Percentiles rank a stretch among this genome's conserved stretches.
Evolutionary conservation across 1,140 invertebrate genomes (phyloP).

Genomic region (Maconellicoccus hirsutus): DNA sequence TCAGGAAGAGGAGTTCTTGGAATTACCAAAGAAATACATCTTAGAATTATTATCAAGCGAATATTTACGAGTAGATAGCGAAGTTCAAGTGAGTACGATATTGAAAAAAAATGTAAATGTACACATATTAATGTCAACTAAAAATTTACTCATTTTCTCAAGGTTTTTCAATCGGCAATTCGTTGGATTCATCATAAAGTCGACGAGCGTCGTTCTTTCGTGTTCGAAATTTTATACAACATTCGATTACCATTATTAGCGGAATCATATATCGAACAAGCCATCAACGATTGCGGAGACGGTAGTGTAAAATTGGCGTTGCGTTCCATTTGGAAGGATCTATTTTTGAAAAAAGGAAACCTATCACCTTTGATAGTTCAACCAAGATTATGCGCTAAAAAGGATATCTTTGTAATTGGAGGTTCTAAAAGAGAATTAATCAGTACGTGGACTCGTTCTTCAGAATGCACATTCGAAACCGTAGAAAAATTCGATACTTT

Average conservation of each 20-base stretch:
- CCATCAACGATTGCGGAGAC: slow-evolving; percentile 68
- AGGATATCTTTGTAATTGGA: slow-evolving; percentile 80
- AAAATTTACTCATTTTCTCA: slow-evolving; percentile 32
- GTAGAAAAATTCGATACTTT: slow-evolving; percentile 70
- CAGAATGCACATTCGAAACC: slow-evolving; percentile 63
- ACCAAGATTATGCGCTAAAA: slow-evolving; percentile 69
- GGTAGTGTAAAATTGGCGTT: slow-evolving; percentile 67
- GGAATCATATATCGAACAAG: slow-evolving; percentile 63
- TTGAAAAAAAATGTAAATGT: neutral
- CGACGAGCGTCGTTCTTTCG: slow-evolving; percentile 59
- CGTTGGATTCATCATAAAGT: slow-evolving; percentile 82
- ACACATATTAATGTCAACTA: neutral
- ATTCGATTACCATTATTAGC: slow-evolving; percentile 78
- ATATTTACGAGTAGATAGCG: slow-evolving; percentile 77
- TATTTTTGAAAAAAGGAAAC: slow-evolving; percentile 61
- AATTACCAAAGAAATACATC: slow-evolving; percentile 68
- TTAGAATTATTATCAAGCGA: slow-evolving; percentile 73
- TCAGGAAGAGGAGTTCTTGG: slow-evolving; percentile 79
- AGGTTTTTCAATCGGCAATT: slow-evolving; percentile 80
- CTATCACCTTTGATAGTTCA: slow-evolving; percentile 61
- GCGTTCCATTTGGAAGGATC: slow-evolving; percentile 67
- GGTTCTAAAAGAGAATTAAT: slow-evolving; percentile 71
- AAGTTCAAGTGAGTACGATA: slow-evolving; percentile 58
- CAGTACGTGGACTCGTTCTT: slow-evolving; percentile 44
- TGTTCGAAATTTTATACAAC: slow-evolving; percentile 74